Evolutionary conservation across 2,888 invertebrate genomes (phyloP), one percentile per base, ranked within the genome.

Genomic region (Patella pellucida): DNA sequence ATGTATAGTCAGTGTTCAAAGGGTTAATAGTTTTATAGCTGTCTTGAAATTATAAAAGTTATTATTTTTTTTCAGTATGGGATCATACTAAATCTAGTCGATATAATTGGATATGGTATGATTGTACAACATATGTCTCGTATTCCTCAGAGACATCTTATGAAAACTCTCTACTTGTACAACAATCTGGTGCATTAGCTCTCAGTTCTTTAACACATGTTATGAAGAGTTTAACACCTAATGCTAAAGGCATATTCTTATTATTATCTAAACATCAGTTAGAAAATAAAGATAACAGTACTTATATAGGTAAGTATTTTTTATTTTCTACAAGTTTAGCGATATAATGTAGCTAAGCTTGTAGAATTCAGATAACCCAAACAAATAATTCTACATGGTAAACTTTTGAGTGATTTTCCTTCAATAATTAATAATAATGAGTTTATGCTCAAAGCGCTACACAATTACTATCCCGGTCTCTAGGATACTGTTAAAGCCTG

Each of bases 51-150:
- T 31, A 31, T 31, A 31, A 31, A 31, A 31, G 3, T 9, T 62
- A 9, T 4, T 62, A 12, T 16, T 62, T 54, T 54, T 54, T 54
- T 54, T 23, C 3, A 78, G 96, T 97, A 85, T 97, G 97, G 96
- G 96, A 97, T 88, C 95, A 96, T 85, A 93, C 94, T 7, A 96
- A 95, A 87, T 91, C 95, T 50, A 95, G 95, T 84, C 94, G 95
- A 86, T 96, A 95, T 85, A 96, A 96, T 87, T 98, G 96, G 91
- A 94, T 95, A 3, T 97, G 97, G 96, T 95, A 95, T 93, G 96
- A 98, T 89, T 94, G 94, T 3, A 96, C 97, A 0, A 96, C 96
- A 0, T 95, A 95, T 91, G 89, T 94, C 78, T 94, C 96, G 0
- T 98, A 98, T 88, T 92, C 92, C 0, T 94, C 95, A 83, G 98